Conservation (phyloP, 2,888 invertebrate species). For the Yponomeuta malinellus region DNA sequence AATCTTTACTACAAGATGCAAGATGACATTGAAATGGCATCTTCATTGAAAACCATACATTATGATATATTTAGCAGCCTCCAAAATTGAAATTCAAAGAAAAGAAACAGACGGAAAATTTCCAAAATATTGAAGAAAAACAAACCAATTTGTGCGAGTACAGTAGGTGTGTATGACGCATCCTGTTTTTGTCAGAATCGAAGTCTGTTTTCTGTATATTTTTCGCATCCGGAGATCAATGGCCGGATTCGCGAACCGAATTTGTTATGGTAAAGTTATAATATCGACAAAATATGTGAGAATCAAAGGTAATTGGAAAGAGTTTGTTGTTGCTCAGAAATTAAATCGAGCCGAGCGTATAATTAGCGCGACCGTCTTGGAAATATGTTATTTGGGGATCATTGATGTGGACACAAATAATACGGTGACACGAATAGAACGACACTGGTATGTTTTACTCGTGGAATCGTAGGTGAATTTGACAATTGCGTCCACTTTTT, state of each 20-base stretch:
- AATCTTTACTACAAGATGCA: too few species aligned
- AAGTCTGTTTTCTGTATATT: not conserved
- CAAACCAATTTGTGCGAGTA: not conserved
- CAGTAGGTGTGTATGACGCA: not conserved
- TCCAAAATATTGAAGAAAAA: not conserved
- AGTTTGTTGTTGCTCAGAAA: conserved; percentile 27
- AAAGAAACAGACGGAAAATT: not conserved
- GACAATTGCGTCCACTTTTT: not conserved
- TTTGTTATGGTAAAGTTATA: conserved; percentile 20
- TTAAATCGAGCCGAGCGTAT: conserved; percentile 37
- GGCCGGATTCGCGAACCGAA: not conserved
- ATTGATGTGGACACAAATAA: conserved; percentile 40
- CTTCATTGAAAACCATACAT: too few species aligned
- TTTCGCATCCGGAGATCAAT: conserved; percentile 5
- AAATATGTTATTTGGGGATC: conserved; percentile 42
- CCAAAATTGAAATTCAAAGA: too few species aligned
- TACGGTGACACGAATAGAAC: conserved; percentile 34
- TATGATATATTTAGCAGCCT: too few species aligned
- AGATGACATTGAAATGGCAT: too few species aligned
- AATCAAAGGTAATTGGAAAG: conserved; percentile 23
- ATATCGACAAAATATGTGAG: conserved; percentile 26
- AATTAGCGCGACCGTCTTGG: conserved; percentile 45
- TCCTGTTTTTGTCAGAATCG: conserved; percentile 6
- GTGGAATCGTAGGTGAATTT: too few species aligned
- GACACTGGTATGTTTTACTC: conserved; percentile 20